A percentile compares a stretch with the other conserved stretches of the same genome.
Conservation (phyloP, 2,888 invertebrate genomes). For the Pheosia tremula region DNA sequence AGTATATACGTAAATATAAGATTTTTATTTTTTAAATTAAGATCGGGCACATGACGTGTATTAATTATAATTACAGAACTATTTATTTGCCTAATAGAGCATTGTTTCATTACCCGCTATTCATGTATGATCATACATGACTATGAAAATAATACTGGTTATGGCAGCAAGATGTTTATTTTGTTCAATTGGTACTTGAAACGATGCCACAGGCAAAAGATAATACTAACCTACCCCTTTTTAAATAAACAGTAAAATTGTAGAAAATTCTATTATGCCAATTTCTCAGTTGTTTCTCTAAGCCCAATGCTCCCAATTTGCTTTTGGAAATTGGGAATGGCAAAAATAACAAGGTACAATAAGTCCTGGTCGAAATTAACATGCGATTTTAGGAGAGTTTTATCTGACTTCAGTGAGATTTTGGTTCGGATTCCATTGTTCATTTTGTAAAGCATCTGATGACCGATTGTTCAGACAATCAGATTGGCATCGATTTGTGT, state of each 20-base stretch:
- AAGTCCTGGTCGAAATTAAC: constrained; percentile 20
- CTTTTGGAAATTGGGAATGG: constrained; percentile 28
- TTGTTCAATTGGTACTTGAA: too few species aligned
- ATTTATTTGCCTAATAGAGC: too few species aligned
- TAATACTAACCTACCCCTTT: not conserved
- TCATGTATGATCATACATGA: too few species aligned
- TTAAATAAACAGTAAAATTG: not conserved
- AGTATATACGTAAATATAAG: too few species aligned
- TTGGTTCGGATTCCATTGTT: constrained; percentile 1
- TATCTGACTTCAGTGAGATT: constrained; percentile 8
- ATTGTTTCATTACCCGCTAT: too few species aligned
- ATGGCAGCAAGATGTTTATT: too few species aligned
- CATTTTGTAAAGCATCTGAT: constrained; percentile 6
- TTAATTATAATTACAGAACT: too few species aligned
- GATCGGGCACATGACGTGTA: too few species aligned
- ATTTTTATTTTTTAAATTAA: too few species aligned
- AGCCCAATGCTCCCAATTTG: constrained; percentile 14
- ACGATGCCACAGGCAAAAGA: not conserved
- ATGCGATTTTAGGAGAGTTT: constrained; percentile 17
- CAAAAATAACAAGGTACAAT: constrained; percentile 23
- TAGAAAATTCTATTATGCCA: not conserved
- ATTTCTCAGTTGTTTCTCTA: constrained; percentile 1
- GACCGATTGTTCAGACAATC: constrained; percentile 12
- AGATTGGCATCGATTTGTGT: constrained; percentile 9
- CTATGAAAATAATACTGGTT: too few species aligned